These are phyloP conservation scores for Polyommatus iphigenia DNA, from an alignment of 2,888 invertebrate species.

Conservation along the genomic window DNA sequence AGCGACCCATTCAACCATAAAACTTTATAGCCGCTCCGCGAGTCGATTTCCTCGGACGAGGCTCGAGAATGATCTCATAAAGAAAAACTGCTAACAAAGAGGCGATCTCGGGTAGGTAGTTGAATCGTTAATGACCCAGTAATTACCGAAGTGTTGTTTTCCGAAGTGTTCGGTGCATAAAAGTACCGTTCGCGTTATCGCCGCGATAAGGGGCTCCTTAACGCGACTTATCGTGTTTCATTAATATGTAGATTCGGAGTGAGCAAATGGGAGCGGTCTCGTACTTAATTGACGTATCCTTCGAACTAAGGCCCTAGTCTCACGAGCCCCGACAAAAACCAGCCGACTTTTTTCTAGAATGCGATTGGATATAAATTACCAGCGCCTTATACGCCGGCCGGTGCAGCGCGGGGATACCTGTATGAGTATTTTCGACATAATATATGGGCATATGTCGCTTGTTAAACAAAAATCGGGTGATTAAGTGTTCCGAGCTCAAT, in stretches of 20 bases:
- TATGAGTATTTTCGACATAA: conserved; percentile 37
- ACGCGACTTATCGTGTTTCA: conserved; percentile 42
- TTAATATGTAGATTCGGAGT: conserved; percentile 46
- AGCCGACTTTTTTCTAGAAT: conserved; percentile 36
- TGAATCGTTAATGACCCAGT: conserved; percentile 19
- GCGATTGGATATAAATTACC: conserved; percentile 32
- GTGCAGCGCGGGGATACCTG: conserved; percentile 38
- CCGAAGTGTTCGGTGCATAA: conserved; percentile 22
- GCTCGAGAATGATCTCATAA: conserved; percentile 12
- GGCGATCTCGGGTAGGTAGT: background rate
- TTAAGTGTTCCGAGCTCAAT: conserved; percentile 27
- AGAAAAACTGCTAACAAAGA: conserved; percentile 22
- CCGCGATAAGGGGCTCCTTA: conserved; percentile 39
- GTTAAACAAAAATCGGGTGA: conserved; percentile 30
- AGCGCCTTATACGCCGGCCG: conserved; percentile 38
- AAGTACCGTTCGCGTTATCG: conserved; percentile 37
- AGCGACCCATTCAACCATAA: conserved; percentile 15
- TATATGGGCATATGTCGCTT: conserved; percentile 31
- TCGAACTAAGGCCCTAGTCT: conserved; percentile 36
- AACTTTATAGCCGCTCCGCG: background rate
- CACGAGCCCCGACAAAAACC: conserved; percentile 37
- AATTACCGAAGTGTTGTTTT: conserved; percentile 17
- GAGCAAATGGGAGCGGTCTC: conserved; percentile 43
- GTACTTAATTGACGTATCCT: conserved; percentile 40
- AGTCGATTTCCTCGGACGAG: background rate